Percentiles rank a stretch among this genome's conserved stretches.
Conservation (phyloP, 1,140 invertebrate species). For the Neuroterus valhalla region DNA sequence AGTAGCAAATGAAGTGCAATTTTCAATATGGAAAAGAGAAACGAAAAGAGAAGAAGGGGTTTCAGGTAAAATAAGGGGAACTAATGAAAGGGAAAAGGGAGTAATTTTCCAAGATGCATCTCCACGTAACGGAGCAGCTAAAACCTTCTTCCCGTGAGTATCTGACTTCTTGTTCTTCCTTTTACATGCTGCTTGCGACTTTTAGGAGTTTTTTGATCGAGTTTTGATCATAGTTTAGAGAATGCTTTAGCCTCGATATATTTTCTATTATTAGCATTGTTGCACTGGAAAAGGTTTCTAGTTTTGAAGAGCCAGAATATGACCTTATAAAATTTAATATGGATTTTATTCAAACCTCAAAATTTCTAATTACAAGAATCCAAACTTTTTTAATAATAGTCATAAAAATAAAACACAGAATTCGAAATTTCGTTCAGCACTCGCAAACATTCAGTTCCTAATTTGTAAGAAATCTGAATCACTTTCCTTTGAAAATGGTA, state of each 20-base stretch:
- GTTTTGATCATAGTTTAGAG: slow-evolving; percentile 33
- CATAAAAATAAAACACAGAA: too few species aligned
- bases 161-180: not conserved
- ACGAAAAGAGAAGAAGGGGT: not conserved
- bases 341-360: too few species aligned
- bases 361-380: too few species aligned
- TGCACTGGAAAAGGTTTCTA: not conserved
- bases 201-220: slow-evolving; percentile 38
- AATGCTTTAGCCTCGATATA: slow-evolving; percentile 6
- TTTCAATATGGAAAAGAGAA: not conserved
- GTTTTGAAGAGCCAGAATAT: slow-evolving; percentile 3
- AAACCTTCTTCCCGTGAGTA: slow-evolving; percentile 35
- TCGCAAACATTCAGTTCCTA: too few species aligned
- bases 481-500: too few species aligned
- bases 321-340: too few species aligned
- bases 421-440: too few species aligned
- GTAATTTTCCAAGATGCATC: slow-evolving; percentile 31
- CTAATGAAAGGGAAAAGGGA: slow-evolving; percentile 27
- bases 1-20: too few species aligned
- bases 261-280: not conserved
- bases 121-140: slow-evolving; percentile 28
- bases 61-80: slow-evolving; percentile 5
- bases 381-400: too few species aligned
- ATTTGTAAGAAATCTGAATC: too few species aligned
- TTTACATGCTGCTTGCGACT: slow-evolving; percentile 8